phyloP scores from a whole-genome alignment of 1,140 invertebrate genomes.

The Nephila pilipes region DNA sequence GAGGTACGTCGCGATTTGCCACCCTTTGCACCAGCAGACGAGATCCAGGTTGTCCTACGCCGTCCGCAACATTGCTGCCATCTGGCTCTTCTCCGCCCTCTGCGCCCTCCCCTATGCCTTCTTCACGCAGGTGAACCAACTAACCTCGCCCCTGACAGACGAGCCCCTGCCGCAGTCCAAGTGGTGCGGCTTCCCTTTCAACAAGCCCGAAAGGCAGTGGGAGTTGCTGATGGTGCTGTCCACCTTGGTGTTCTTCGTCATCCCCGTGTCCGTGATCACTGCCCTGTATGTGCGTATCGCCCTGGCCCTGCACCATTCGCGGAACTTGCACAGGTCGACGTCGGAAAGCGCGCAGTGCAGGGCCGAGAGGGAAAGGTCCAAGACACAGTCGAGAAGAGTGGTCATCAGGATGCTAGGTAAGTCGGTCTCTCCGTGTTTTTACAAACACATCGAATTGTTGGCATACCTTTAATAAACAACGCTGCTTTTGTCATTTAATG shows the following conservation, averaged over 20 bases:
- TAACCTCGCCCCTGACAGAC: conserved; percentile 33
- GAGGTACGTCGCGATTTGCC: conserved; percentile 93
- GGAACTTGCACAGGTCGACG: conserved; percentile 72
- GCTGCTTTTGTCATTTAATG: too few relatives aligned
- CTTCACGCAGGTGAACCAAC: conserved; percentile 80
- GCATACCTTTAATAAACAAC: neutral
- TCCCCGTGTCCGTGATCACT: conserved; percentile 78
- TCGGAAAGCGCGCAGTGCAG: conserved; percentile 65
- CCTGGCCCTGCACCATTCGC: conserved; percentile 77
- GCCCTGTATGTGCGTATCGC: conserved; percentile 79
- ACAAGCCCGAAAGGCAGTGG: conserved; percentile 79
- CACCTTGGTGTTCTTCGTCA: conserved; percentile 80
- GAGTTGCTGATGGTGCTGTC: conserved; percentile 80
- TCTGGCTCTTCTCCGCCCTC: conserved; percentile 90
- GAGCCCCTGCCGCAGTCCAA: conserved; percentile 79
- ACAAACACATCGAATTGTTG: neutral
- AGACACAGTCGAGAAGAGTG: conserved; percentile 77
- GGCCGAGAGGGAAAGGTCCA: conserved; percentile 73
- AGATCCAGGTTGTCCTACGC: conserved; percentile 84
- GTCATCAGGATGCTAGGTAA: conserved; percentile 79
- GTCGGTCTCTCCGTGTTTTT: neutral
- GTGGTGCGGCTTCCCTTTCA: conserved; percentile 80
- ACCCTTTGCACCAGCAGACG: conserved; percentile 81
- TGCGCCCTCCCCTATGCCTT: conserved; percentile 90
- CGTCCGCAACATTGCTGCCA: conserved; percentile 88